Evolutionary conservation across 2,113 vertebrate genomes (phyloP).

Genomic region (Canis aureus): DNA sequence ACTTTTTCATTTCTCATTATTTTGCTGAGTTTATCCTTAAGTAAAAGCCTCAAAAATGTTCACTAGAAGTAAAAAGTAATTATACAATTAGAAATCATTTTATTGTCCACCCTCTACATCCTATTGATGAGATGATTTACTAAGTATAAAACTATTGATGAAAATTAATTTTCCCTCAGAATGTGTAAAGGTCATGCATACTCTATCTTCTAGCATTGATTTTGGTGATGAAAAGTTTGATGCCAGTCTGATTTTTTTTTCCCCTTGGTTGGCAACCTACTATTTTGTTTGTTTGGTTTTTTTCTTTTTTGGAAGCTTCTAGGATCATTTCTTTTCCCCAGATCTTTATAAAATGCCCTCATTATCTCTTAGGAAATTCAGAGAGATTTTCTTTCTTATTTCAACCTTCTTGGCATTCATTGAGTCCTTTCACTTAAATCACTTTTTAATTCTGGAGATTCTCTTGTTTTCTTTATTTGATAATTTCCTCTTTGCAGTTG

Average conservation of each 20-base stretch:
- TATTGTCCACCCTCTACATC: background rate
- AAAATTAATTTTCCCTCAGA: background rate
- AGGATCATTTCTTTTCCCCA: background rate
- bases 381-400: background rate
- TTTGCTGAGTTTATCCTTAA: background rate
- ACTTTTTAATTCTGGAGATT: background rate
- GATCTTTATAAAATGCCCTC: background rate
- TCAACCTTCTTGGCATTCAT: background rate
- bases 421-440: background rate
- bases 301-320: background rate
- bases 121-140: background rate
- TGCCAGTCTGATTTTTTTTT: background rate
- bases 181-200: background rate
- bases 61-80: background rate
- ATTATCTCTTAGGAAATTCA: background rate
- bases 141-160: background rate
- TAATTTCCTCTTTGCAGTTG: background rate
- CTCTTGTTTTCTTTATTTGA: slow-evolving; percentile 12
- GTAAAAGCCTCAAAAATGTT: background rate
- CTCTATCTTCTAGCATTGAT: background rate
- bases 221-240: slow-evolving; percentile 18
- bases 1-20: background rate
- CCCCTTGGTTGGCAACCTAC: background rate
- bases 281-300: background rate
- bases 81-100: background rate